phyloP scores from a whole-genome alignment of 2,797 vertebrate genomes.

The Mycteria americana region DNA sequence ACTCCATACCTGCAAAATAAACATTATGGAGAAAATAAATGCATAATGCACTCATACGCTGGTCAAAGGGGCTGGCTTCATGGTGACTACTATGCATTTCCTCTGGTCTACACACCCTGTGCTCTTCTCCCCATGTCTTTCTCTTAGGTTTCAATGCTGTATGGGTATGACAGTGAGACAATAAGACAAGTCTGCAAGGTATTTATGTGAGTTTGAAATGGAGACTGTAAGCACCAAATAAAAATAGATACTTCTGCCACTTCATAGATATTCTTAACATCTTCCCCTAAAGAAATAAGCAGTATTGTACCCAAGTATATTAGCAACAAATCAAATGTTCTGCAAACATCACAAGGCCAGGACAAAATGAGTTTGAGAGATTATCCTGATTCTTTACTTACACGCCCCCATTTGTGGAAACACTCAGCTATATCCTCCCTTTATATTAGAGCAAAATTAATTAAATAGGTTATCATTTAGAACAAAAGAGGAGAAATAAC shows the following conservation, averaged over 20 bases:
- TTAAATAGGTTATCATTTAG: slow-evolving; percentile 31
- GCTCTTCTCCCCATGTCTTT: neutral
- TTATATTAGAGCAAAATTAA: slow-evolving; percentile 48
- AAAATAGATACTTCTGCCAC: neutral
- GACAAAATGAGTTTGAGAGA: slow-evolving; percentile 27
- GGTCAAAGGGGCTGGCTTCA: neutral
- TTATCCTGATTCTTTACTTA: neutral
- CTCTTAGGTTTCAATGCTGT: neutral
- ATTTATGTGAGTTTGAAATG: neutral
- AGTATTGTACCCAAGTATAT: neutral
- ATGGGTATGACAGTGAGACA: neutral
- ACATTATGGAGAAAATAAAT: neutral
- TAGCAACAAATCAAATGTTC: neutral
- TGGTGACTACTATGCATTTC: neutral
- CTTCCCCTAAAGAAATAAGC: neutral
- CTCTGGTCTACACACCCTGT: neutral
- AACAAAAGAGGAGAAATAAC: slow-evolving; percentile 27
- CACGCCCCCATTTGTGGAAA: neutral
- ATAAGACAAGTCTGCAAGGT: neutral
- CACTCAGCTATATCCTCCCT: slow-evolving; percentile 24
- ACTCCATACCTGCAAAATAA: neutral
- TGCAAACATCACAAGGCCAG: neutral
- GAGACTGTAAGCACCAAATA: neutral
- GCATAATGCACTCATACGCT: accelerated
- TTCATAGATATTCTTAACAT: neutral